phyloP scores from a whole-genome alignment of 2,888 invertebrate genomes.

The Dinocampus coccinellae region DNA sequence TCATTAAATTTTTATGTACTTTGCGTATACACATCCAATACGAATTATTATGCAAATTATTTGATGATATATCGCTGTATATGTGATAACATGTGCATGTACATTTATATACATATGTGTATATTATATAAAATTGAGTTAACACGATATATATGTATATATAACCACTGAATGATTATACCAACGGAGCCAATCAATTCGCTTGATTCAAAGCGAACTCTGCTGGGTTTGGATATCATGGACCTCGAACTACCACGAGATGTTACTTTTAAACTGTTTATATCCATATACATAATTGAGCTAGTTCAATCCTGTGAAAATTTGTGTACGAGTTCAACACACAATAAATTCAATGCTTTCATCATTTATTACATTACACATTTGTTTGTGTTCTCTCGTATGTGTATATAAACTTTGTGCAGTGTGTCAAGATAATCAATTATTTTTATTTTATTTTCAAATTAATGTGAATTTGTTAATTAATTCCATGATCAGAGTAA shows the following conservation, averaged over 20 bases:
- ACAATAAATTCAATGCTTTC: not conserved
- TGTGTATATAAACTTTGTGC: too few species aligned
- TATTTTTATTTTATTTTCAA: too few species aligned
- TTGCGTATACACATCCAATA: too few species aligned
- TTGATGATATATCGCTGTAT: too few species aligned
- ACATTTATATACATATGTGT: not conserved
- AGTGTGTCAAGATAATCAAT: too few species aligned
- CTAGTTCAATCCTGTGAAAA: not conserved
- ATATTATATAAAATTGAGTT: conserved; percentile 29
- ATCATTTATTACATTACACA: not conserved
- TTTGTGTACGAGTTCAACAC: not conserved
- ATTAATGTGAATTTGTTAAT: too few species aligned
- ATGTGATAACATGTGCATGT: too few species aligned
- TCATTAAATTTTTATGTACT: too few species aligned
- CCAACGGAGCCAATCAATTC: conserved; percentile 32
- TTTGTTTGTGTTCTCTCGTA: too few species aligned
- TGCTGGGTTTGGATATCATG: conserved; percentile 19
- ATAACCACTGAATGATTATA: conserved; percentile 34
- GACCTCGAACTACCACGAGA: not conserved
- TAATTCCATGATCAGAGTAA: too few species aligned
- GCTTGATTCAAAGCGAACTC: conserved; percentile 29
- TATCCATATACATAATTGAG: not conserved
- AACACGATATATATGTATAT: conserved; percentile 21
- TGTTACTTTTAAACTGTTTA: not conserved
- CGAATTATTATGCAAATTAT: conserved; percentile 21